phyloP scores from a whole-genome alignment of 2,113 vertebrate genomes.

The Brachypteracias leptosomus region DNA sequence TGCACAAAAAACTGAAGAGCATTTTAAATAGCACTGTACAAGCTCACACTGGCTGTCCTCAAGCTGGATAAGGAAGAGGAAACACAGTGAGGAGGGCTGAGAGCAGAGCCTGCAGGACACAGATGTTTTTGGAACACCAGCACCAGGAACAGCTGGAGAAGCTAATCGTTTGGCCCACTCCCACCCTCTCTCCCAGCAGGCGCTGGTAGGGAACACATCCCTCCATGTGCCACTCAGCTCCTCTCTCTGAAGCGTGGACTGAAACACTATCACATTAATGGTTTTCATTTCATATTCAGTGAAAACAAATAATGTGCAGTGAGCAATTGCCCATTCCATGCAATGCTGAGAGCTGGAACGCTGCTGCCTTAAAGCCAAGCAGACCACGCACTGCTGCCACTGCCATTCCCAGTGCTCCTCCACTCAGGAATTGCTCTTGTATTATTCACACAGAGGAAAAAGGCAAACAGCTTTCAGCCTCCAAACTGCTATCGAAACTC shows the following conservation, averaged over 20 bases:
- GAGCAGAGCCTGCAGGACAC: neutral
- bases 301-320: neutral
- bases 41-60: neutral
- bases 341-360: neutral
- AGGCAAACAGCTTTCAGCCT: neutral
- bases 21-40: neutral
- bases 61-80: neutral
- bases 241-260: neutral
- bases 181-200: neutral
- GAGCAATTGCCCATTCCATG: neutral
- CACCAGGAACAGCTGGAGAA: neutral
- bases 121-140: neutral
- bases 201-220: neutral
- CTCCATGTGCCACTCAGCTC: neutral
- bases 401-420: neutral
- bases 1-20: neutral
- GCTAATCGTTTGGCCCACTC: neutral
- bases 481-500: neutral
- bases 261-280: neutral
- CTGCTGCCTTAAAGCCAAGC: neutral
- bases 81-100: neutral
- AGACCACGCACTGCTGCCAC: neutral
- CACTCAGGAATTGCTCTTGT: neutral
- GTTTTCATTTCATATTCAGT: neutral
- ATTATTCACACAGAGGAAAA: neutral